Base-by-base conservation (phyloP, 2,888 invertebrate genomes). In the Ellobium chinense region DNA sequence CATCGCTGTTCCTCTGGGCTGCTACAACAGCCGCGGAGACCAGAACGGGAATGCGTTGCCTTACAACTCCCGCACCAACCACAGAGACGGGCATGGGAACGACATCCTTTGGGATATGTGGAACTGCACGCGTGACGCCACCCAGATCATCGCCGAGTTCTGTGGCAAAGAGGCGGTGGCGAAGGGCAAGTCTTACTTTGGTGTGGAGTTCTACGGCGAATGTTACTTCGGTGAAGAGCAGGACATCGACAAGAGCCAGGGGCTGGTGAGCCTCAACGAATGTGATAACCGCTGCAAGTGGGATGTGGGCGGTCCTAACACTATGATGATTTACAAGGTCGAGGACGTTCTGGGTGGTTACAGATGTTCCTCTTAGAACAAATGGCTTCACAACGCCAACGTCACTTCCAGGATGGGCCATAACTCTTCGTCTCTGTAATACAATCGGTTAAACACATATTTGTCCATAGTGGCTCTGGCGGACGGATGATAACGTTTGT, bases 1-100 rank as follows among this genome's bases (percentile, higher is more conserved):
- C n/a, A n/a, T n/a, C n/a, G n/a, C n/a, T n/a, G n/a, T n/a, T n/a
- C 70, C 79, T 14, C 79, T 73, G 73, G 39, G 29, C 21, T 79
- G 54, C 46, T 70, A 79, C 65, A 79, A 24, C n/a, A 36, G 70
- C 36, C 29, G 39, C 0, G 65, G 73, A 4, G 34, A 4, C 3
- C 56, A 7, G 24, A 29, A 9, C 5, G 58, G 56, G 21, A 39
- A 36, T 18, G 7, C 62, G 27, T 66, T 66, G 24, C 66, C 58
- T 34, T 54, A 21, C 27, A n/a, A n/a, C 1, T 36, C 63, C 63
- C 39, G 14, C 21, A 21, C 21, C 4, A 24, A 34, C 58, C 58
- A 56, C 34, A 14, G 27, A 7, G 46, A 72, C 56, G 31, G 58
- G 56, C 56, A 56, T 34, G 46, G 46, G 12, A 37, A 72, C 72